A percentile compares a stretch with the other conserved stretches of the same genome.
These are phyloP conservation scores for Propithecus coquereli DNA, from an alignment of 2,113 vertebrate genomes.

Conservation along the genomic window DNA sequence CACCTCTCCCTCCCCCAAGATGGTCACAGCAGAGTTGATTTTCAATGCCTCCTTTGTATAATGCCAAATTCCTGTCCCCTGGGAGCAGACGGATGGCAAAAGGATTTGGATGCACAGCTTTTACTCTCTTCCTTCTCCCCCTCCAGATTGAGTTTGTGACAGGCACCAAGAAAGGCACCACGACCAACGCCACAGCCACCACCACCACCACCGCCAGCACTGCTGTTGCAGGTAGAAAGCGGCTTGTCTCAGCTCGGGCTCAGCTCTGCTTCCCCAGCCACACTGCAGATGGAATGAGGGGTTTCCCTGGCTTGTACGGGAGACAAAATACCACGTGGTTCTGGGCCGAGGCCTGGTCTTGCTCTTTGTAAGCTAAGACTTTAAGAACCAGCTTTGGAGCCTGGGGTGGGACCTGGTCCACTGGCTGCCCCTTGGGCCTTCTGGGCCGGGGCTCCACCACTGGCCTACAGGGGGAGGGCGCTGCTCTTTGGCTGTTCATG, in stretches of 20 bases:
- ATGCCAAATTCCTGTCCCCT: not conserved
- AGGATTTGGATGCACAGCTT: not conserved
- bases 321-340: rapidly evolving
- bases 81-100: not conserved
- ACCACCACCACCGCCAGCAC: conserved; percentile 89
- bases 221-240: conserved; percentile 90
- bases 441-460: not conserved
- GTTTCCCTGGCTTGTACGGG: not conserved
- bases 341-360: not conserved
- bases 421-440: not conserved
- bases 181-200: conserved; percentile 87
- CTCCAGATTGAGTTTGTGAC: conserved; percentile 98
- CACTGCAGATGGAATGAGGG: too few species aligned
- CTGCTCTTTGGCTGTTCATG: rapidly evolving
- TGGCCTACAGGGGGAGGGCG: not conserved
- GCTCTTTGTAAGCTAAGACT: not conserved
- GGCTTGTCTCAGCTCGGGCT: not conserved
- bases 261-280: not conserved
- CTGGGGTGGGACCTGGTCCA: rapidly evolving
- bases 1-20: not conserved
- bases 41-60: not conserved
- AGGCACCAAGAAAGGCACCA: conserved; percentile 95
- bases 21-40: not conserved
- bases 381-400: not conserved
- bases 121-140: not conserved